Conservation (phyloP, 2,888 invertebrate species). For the Andrena hattorfiana region DNA sequence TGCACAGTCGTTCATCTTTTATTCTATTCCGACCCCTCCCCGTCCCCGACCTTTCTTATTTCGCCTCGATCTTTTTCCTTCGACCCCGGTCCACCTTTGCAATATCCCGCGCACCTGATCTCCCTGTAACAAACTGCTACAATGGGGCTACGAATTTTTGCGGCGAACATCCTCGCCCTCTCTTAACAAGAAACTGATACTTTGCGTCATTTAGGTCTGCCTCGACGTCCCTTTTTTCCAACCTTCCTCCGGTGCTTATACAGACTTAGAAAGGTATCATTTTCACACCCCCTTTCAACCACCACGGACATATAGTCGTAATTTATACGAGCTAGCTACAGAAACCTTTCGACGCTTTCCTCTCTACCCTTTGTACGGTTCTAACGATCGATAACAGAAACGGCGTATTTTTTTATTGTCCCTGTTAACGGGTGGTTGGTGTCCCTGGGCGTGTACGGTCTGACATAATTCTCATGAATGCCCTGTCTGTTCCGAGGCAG, state of each 20-base stretch:
- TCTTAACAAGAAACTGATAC: constrained; percentile 14
- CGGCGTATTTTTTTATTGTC: constrained; percentile 19
- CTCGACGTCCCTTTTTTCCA: too few relatives aligned
- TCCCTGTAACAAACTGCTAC: not conserved
- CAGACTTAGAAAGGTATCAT: too few relatives aligned
- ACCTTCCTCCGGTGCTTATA: too few relatives aligned
- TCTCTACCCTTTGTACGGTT: constrained; percentile 7
- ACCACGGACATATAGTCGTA: not conserved
- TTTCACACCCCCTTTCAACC: too few relatives aligned
- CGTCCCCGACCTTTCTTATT: constrained; percentile 19
- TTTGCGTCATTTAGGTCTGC: too few relatives aligned
- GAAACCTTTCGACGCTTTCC: constrained; percentile 13
- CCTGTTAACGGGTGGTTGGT: constrained; percentile 35
- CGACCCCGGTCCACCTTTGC: not conserved
- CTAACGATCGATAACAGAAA: constrained; percentile 44
- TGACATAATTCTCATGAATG: constrained; percentile 45
- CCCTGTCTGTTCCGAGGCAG: constrained; percentile 14
- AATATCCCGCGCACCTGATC: constrained; percentile 19
- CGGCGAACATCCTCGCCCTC: not conserved
- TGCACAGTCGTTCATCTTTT: constrained; percentile 53
- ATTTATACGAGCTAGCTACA: constrained; percentile 20
- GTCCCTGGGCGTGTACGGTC: constrained; percentile 23
- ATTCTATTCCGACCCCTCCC: constrained; percentile 20
- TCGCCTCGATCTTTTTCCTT: constrained; percentile 23
- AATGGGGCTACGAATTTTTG: not conserved